Evolutionary conservation across 2,113 vertebrate genomes (phyloP).

Genomic region (Rhadina sibilatrix): DNA sequence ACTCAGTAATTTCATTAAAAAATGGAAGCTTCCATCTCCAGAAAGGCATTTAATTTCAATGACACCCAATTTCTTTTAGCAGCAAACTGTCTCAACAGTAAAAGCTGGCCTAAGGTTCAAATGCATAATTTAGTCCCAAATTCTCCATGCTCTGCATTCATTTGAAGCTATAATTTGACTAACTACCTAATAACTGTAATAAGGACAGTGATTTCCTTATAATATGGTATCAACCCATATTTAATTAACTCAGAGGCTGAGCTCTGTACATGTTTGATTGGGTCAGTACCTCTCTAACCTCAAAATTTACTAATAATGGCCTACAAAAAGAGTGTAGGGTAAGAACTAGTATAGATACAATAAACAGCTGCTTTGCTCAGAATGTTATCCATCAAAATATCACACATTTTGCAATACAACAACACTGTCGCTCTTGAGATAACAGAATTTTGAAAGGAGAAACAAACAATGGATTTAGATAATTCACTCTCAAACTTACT

Average conservation of each 20-base stretch:
- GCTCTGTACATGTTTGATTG: conserved; percentile 73
- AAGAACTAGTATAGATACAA: conserved; percentile 20
- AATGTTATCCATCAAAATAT: conserved; percentile 28
- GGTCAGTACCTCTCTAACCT: conserved; percentile 77
- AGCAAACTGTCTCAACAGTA: conserved; percentile 87
- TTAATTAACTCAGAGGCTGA: conserved; percentile 80
- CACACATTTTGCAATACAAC: conserved; percentile 14
- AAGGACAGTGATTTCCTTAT: conserved; percentile 88
- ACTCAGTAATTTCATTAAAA: conserved; percentile 95
- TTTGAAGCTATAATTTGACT: conserved; percentile 90
- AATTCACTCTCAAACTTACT: neutral
- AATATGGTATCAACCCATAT: conserved; percentile 81
- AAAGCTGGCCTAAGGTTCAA: conserved; percentile 92
- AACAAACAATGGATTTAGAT: conserved; percentile 32
- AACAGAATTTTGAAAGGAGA: conserved; percentile 33
- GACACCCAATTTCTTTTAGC: conserved; percentile 88
- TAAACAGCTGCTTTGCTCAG: conserved; percentile 14
- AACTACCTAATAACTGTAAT: conserved; percentile 94
- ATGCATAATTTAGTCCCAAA: conserved; percentile 90
- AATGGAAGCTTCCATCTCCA: conserved; percentile 90
- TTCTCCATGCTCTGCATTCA: conserved; percentile 85
- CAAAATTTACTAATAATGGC: conserved; percentile 76
- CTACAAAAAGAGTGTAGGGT: conserved; percentile 34
- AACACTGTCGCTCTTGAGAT: neutral
- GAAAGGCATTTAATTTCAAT: conserved; percentile 96